phyloP scores from a whole-genome alignment of 2,797 vertebrate genomes.

The Heteromormyrus szaboi region DNA sequence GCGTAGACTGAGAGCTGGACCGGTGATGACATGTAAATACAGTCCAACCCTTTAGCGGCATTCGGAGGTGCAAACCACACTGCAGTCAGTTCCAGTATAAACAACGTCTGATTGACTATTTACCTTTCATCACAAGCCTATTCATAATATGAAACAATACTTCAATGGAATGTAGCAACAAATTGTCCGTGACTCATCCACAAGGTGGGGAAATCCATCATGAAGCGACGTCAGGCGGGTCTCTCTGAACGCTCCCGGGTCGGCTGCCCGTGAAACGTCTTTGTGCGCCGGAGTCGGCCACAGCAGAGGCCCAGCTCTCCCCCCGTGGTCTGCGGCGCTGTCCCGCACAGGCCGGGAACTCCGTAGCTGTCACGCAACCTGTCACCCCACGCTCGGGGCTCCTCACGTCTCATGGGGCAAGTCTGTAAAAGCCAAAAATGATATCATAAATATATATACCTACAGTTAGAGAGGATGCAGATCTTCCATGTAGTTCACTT shows the following conservation, averaged over 20 bases:
- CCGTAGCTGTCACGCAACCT: not conserved
- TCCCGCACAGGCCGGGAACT: not conserved
- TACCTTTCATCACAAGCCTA: slow-evolving; percentile 14
- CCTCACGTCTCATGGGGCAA: not conserved
- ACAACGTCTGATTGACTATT: slow-evolving; percentile 13
- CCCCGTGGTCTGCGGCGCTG: not conserved
- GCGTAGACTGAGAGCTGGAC: not conserved
- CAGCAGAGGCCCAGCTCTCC: not conserved
- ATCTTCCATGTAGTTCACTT: not conserved
- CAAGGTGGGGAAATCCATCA: not conserved
- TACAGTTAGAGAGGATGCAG: not conserved
- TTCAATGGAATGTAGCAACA: slow-evolving; percentile 24
- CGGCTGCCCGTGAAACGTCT: not conserved
- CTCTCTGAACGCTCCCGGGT: not conserved
- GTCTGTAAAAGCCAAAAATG: not conserved
- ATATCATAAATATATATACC: not conserved
- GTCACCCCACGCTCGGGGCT: not conserved
- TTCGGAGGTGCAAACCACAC: not conserved
- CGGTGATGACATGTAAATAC: not conserved
- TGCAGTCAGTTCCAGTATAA: slow-evolving; percentile 7
- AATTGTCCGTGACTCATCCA: slow-evolving; percentile 26
- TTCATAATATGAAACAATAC: slow-evolving; percentile 1
- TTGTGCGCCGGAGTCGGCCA: not conserved
- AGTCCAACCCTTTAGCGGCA: not conserved
- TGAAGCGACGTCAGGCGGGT: not conserved